Base-by-base conservation (phyloP, 2,888 invertebrate species). In the Lasioglossum malachurum region DNA sequence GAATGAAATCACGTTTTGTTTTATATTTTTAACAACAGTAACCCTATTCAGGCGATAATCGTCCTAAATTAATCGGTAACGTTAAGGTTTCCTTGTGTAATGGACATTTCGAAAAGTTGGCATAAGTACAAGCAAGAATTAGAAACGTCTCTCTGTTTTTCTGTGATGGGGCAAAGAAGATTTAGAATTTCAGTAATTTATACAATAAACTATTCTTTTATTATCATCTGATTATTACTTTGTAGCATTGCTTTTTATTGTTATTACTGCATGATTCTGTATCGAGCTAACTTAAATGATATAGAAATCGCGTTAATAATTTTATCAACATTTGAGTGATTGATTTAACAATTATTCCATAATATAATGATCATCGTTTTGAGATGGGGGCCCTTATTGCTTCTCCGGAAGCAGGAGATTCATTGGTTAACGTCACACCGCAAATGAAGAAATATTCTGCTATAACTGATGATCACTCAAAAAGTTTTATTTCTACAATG, bases 141-240 rank as follows among this genome's bases (percentile, higher is more conserved):
- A 80, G 60, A 74, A n/a, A 86, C 83, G 12, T 85, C 86, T 75
- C 80, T 91, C 31, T 89, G 86, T 75, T 86, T 91, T 44, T 87
- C 87, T 73, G 75, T 90, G 72, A 89, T 90, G 88, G 91, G 88
- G 23, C 88, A 84, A 49, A 89, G 88, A 77, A 88, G 80, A 80
- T 74, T 88, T 67, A 80, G 86, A 74, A 89, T 89, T 74, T 87
- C 87, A 86, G 91, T 90, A 90, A 91, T 84, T 88, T 82, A 80
- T 78, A 41, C 44, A 31, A 73, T 44, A 71, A 69, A 14, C 64
- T 49, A 53, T 75, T 38, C 16, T 57, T 60, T 44, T 46, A 69
- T 80, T 67, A 2, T 38, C 7, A 10, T 31, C 12, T 31, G 23
- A 23, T n/a, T 35, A 38, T 46, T 67, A 38, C 69, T 79, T 60